Evolutionary conservation across 2,113 vertebrate genomes (phyloP).

Genomic region (Macroglossus sobrinus): DNA sequence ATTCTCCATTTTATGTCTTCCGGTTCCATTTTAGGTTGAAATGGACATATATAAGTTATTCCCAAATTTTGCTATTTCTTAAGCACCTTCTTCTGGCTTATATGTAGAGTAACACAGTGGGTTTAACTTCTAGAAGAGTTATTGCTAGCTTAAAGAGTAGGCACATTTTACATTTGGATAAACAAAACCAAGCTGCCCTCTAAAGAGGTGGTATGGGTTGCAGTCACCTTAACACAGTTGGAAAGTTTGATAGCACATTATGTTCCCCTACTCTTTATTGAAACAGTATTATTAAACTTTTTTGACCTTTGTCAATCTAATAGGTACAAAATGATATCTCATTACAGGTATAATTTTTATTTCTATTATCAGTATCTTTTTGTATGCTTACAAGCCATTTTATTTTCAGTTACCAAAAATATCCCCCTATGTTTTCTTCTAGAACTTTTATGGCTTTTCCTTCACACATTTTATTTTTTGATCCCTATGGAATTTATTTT

Average conservation of each 20-base stretch:
- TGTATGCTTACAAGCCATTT: background rate
- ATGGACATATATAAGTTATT: background rate
- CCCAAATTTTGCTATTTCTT: background rate
- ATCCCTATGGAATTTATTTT: conserved; percentile 15
- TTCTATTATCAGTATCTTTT: background rate
- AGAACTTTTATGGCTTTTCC: background rate
- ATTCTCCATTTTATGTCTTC: background rate
- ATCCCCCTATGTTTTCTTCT: conserved; percentile 7
- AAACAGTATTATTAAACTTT: background rate
- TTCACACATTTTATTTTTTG: background rate
- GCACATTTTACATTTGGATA: background rate
- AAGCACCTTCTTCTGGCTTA: background rate
- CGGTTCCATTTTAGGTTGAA: background rate
- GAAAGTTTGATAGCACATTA: background rate
- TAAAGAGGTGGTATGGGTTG: background rate
- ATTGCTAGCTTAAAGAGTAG: background rate
- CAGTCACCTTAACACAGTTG: background rate
- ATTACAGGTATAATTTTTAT: background rate
- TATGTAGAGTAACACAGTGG: background rate
- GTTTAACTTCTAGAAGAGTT: background rate
- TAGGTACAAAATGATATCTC: background rate
- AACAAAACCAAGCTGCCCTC: background rate
- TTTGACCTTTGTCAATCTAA: background rate
- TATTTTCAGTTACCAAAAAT: conserved; percentile 10
- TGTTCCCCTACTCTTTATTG: background rate